phyloP scores from a whole-genome alignment of 2,797 vertebrate genomes.

The Phataginus tetradactyla region DNA sequence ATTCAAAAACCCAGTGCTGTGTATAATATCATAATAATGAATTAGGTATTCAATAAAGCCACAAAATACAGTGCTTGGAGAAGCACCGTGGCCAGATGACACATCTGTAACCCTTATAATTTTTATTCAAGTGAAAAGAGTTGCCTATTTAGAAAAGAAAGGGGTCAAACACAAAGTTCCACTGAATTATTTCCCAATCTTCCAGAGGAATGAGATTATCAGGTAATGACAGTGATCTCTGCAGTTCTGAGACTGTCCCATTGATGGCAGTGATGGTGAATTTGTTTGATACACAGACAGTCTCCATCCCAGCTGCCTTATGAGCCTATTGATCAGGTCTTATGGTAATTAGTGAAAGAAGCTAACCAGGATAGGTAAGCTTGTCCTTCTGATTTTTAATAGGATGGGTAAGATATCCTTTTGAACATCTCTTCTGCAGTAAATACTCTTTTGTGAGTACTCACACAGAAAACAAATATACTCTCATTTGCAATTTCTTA shows the following conservation, averaged over 20 bases:
- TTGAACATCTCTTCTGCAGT: fast-evolving
- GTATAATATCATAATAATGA: background rate
- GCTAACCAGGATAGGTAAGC: background rate
- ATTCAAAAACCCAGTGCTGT: background rate
- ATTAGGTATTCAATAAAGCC: background rate
- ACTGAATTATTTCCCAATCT: background rate
- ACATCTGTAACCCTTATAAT: background rate
- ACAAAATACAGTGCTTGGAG: background rate
- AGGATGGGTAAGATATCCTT: too few species aligned
- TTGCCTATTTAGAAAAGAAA: background rate
- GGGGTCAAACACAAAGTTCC: background rate
- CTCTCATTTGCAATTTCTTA: background rate
- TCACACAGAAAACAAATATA: background rate
- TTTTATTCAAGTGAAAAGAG: background rate
- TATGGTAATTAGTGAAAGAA: background rate
- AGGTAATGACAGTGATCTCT: too few species aligned
- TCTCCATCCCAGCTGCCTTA: background rate
- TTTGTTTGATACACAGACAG: background rate
- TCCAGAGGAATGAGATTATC: background rate
- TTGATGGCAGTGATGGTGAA: too few species aligned
- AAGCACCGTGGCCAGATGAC: background rate
- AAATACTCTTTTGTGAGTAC: background rate
- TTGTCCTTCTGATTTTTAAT: background rate
- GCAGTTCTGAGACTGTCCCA: too few species aligned
- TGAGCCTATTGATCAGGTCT: background rate